Evolutionary conservation across 2,113 vertebrate genomes (phyloP), one percentile per base, ranked within the genome.

Genomic region (Shinisaurus crocodilurus): DNA sequence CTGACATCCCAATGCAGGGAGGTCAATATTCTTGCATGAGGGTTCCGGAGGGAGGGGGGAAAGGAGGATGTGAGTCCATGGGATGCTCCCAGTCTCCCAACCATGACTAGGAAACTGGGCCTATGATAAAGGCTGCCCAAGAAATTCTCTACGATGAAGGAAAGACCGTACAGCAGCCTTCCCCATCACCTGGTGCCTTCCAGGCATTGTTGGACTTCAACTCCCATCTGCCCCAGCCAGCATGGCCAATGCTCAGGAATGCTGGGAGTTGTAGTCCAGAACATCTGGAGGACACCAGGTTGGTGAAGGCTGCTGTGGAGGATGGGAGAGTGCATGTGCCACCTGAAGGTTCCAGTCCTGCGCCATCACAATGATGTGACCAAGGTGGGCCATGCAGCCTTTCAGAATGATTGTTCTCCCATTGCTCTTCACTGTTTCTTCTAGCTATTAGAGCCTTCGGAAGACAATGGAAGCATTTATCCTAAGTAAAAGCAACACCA

Each of bases 331-430:
- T 18, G 1, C 27, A 7, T 3, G 27, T 54, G 43, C 45, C 27
- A 1, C 15, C 48, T 48, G 76, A 82, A 82, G 43, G 29, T 77
- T 91, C 67, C 12, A 7, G 10, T 18, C 5, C 40, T 65, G 48
- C 57, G 34, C 45, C 70, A 43, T 86, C 69, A 88, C 43, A 87
- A 79, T 85, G 80, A 43, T 34, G 29, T 91, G 54, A n/a, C n/a
- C 27, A 54, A 70, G 54, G 69, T 40, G 77, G 50, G 10, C 2
- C 48, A 40, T 2, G 3, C 37, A 43, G 5, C 57, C 65, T 57
- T 63, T 40, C 89, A 80, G 48, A 54, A 85, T 37, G 27, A 7
- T 43, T 13, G n/a, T 20, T 70, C 34, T 70, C 23, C 13, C 40
- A 37, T 48, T 50, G 45, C 3, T 67, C 60, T 50, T 83, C 82